Conservation (phyloP, 2,113 vertebrate species). For the Phylloscopus trochilus region DNA sequence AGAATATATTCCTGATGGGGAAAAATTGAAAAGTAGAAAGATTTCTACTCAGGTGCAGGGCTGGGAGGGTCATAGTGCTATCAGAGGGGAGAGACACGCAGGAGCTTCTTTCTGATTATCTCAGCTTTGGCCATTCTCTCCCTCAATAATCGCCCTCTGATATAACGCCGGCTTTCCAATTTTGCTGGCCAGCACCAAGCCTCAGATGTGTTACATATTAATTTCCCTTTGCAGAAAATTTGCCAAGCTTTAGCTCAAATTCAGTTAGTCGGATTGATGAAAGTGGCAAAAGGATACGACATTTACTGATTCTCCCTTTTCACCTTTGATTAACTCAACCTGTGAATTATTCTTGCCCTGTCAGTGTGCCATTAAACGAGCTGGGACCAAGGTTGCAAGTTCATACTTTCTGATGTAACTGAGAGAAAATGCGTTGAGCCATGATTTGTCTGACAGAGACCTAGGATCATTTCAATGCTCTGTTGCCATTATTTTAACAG, state of each 20-base stretch:
- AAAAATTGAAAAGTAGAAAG: constrained; percentile 85
- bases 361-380: constrained; percentile 84
- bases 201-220: constrained; percentile 97
- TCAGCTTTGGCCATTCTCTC: constrained; percentile 82
- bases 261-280: constrained; percentile 99
- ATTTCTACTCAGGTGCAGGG: constrained; percentile 61
- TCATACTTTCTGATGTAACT: constrained; percentile 68
- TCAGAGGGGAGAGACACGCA: constrained; percentile 79
- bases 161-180: constrained; percentile 84
- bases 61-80: constrained; percentile 68
- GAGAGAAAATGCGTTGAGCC: constrained; percentile 62
- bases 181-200: constrained; percentile 77
- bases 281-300: constrained; percentile 95
- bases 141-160: constrained; percentile 82
- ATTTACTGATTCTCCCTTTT: constrained; percentile 97
- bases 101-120: constrained; percentile 91
- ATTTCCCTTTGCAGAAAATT: constrained; percentile 92
- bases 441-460: constrained; percentile 65
- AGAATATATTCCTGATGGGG: constrained; percentile 84
- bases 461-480: constrained; percentile 65
- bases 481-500: constrained; percentile 61
- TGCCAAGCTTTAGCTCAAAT: constrained; percentile 89
- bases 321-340: constrained; percentile 99
- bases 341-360: constrained; percentile 83
- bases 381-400: constrained; percentile 69